Base-by-base conservation (phyloP, 1,140 invertebrate species). In the Lamellibrachia luymesi region DNA sequence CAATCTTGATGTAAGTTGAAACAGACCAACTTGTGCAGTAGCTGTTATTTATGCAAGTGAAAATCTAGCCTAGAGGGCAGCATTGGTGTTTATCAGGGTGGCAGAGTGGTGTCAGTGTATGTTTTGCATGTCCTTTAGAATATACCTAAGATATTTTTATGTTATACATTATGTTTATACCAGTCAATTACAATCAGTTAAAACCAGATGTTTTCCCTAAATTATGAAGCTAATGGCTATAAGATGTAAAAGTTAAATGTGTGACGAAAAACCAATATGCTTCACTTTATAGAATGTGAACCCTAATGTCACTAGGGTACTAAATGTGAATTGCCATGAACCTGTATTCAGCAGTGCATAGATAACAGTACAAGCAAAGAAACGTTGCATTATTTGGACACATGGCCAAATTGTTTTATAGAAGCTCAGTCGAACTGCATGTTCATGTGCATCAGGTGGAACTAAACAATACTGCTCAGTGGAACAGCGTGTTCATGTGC, bases 1-100 rank as follows among this genome's bases (percentile, higher is more conserved):
- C 92, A 97, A 97, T 94, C 96, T 99, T 50, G 98, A 98, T 96
- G 98, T 97, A 96, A 96, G 97, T 93, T 91, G 91, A 51, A 91
- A 10, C 27, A 27, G 25, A 13, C 17, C 4, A 13, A 51, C 7
- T 91, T 91, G 91, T 22, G 2, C 7, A 10, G 13, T 22, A 80
- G 64, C 64, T 80, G 17, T 80, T 80, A 80, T 38, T 64, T 91
- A 50, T 22, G 38, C 51, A 92, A 90, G 38, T 90, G 25, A 38
- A 50, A 25, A 4, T 50, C 80, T 90, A 38, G 38, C 38, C 38
- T 38, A 38, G 38, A 38, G 38, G 38, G 38, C 38, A 38, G 38
- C 38, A 38, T 38, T 80, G 64, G 64, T 80, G 64, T 80, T 4
- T 10, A 17, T 4, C 52, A 56, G 52, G 13, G 52, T 56, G 52